Conservation (phyloP, 2,888 invertebrate genomes). For the Xanthorhoe spadicearia region DNA sequence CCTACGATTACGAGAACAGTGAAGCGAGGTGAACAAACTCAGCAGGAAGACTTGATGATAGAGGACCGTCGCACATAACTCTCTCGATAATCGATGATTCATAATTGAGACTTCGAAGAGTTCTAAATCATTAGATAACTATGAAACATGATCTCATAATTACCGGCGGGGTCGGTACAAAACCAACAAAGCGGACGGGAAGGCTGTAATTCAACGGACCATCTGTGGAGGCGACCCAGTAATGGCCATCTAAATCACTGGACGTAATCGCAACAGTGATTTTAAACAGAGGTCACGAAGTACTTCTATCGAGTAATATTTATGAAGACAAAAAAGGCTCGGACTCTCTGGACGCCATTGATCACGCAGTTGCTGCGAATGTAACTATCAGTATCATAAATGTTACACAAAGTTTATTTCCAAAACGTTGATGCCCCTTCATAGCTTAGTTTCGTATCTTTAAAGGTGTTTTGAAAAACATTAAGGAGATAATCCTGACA, state of each 20-base stretch:
- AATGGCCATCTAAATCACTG: slow-evolving; percentile 78
- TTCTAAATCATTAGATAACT: slow-evolving; percentile 79
- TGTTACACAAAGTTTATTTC: slow-evolving; percentile 25
- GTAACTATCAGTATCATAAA: slow-evolving; percentile 47
- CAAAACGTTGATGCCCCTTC: slow-evolving; percentile 43
- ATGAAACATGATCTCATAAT: slow-evolving; percentile 82
- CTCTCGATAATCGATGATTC: slow-evolving; percentile 74
- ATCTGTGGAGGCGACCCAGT: slow-evolving; percentile 76
- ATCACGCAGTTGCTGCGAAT: slow-evolving; percentile 55
- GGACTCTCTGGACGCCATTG: slow-evolving; percentile 59
- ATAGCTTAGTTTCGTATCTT: slow-evolving; percentile 59
- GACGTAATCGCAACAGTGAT: slow-evolving; percentile 77
- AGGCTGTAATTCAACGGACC: slow-evolving; percentile 77
- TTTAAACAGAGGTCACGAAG: slow-evolving; percentile 79
- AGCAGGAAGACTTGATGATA: slow-evolving; percentile 64
- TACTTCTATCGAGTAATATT: slow-evolving; percentile 70
- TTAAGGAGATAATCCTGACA: slow-evolving; percentile 64
- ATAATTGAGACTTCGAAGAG: slow-evolving; percentile 77
- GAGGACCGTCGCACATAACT: slow-evolving; percentile 70
- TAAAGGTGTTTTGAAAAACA: slow-evolving; percentile 65
- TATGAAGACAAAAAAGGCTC: slow-evolving; percentile 71
- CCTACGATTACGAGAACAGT: slow-evolving; percentile 45
- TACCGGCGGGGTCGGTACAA: slow-evolving; percentile 71
- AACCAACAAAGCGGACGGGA: slow-evolving; percentile 75
- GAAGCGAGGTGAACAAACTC: slow-evolving; percentile 65